These are phyloP conservation scores for Phrynocephalus versicolor DNA, from an alignment of 2,113 vertebrate genomes.

Conservation along the genomic window DNA sequence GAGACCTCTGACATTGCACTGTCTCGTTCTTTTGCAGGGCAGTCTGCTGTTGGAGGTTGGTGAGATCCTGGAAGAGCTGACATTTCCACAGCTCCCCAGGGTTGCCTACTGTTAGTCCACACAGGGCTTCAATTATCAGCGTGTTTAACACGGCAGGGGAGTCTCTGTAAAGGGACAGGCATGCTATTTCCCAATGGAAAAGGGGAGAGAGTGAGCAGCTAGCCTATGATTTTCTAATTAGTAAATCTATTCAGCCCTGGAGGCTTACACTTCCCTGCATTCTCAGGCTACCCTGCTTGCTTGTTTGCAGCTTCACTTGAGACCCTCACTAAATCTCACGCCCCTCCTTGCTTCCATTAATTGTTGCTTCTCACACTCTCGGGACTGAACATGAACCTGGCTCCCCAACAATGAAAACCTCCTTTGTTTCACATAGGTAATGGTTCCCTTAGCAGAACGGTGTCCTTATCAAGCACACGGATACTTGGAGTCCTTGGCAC, in stretches of 20 bases:
- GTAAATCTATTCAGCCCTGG: background rate
- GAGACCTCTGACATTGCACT: background rate
- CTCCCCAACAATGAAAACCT: accelerated
- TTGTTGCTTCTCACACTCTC: background rate
- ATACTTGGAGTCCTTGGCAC: background rate
- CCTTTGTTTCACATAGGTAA: background rate
- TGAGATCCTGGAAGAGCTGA: background rate
- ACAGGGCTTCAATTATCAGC: slow-evolving; percentile 1
- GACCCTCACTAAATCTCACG: background rate
- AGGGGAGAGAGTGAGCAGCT: accelerated
- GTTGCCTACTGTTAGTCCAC: slow-evolving; percentile 1
- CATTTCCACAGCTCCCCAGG: background rate
- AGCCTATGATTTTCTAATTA: slow-evolving; percentile 43
- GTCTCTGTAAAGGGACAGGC: background rate
- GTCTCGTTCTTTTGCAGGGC: background rate
- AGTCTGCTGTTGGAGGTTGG: background rate
- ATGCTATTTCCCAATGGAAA: background rate
- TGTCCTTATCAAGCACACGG: slow-evolving; percentile 11
- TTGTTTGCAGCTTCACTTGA: slow-evolving; percentile 1
- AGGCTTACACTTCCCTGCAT: slow-evolving; percentile 29
- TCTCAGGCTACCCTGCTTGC: slow-evolving; percentile 43
- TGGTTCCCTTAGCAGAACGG: background rate
- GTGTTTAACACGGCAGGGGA: background rate
- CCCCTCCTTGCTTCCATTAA: background rate
- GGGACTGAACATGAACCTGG: background rate